Percentiles rank a stretch among this genome's conserved stretches.
Evolutionary conservation across 2,113 vertebrate genomes (phyloP).

Genomic region (Muntiacus reevesi): DNA sequence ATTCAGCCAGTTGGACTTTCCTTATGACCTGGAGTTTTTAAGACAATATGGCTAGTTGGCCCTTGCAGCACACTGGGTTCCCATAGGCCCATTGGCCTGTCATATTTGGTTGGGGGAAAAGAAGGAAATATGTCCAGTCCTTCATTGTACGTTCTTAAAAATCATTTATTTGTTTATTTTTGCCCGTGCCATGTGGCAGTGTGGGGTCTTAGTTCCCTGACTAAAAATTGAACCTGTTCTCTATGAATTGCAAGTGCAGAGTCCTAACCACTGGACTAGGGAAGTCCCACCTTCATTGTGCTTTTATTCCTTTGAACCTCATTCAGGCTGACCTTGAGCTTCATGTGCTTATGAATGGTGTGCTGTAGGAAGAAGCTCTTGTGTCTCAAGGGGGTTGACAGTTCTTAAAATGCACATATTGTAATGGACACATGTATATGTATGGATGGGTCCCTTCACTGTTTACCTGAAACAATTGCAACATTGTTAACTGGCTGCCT

Average conservation of each 20-base stretch:
- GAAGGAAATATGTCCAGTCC: not conserved
- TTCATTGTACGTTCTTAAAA: not conserved
- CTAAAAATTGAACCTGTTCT: not conserved
- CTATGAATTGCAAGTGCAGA: not conserved
- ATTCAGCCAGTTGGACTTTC: not conserved
- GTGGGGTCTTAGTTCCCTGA: not conserved
- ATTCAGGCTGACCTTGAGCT: not conserved
- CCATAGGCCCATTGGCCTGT: not conserved
- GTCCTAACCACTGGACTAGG: not conserved
- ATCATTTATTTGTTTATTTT: not conserved
- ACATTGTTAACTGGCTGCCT: not conserved
- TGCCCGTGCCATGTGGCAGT: not conserved
- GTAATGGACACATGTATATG: not conserved
- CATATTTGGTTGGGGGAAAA: not conserved
- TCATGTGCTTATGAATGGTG: too few species aligned
- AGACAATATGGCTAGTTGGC: not conserved
- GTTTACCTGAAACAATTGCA: not conserved
- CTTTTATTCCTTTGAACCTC: not conserved
- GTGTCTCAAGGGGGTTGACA: not conserved
- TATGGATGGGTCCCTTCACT: not conserved
- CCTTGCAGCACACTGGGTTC: not conserved
- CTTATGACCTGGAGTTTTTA: not conserved
- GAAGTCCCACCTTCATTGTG: not conserved
- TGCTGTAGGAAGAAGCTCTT: not conserved
- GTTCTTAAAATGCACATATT: not conserved